Base-by-base conservation (phyloP, 2,113 vertebrate genomes). In the Hemiprocne comata region DNA sequence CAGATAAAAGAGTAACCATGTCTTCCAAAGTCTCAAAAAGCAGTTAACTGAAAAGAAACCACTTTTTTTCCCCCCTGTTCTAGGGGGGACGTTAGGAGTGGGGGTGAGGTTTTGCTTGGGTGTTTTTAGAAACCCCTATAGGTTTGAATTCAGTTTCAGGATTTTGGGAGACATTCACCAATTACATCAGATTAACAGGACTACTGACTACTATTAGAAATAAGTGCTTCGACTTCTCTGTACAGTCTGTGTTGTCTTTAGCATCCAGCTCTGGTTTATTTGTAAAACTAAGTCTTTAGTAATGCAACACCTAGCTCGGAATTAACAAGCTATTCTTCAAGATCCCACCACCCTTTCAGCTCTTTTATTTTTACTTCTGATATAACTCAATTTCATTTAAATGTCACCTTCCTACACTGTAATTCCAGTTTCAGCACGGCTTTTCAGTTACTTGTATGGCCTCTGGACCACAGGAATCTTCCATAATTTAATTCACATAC, bases 81-180 rank as follows among this genome's bases (percentile, higher is more conserved):
- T 3, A 54, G 14, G 28, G 3, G 4, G 11, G 6, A 4, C 6
- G 1, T 17, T 23, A n/a, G 34, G 13, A 21, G 31, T 2, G 7
- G 4, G 7, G 4, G 7, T 23, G 25, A 7, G 3, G 5, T 33
- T 73, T 73, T 38, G 2, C 46, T 74, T 19, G 4, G 2, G 0
- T 1, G 11, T 17, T 54, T 74, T 74, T n/a, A 38, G 55, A 67
- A 81, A 77, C 5, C 3, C 13, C 34, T 42, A 29, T 7, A 67
- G 19, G 19, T 26, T 9, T 85, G 24, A 85, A 61, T 87, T 48
- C 9, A 53, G 25, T 72, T 78, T 93, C 61, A 64, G 29, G 15
- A 82, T 53, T 92, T 54, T 20, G 13, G 28, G 23, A 81, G 12
- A 46, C 11, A 13, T 65, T 6, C 20, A 17, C 23, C 53, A 24